These are phyloP conservation scores for Stichopus chloronotus DNA, from an alignment of 35 echinoderm and acorn worm genomes.

Conservation along the genomic window DNA sequence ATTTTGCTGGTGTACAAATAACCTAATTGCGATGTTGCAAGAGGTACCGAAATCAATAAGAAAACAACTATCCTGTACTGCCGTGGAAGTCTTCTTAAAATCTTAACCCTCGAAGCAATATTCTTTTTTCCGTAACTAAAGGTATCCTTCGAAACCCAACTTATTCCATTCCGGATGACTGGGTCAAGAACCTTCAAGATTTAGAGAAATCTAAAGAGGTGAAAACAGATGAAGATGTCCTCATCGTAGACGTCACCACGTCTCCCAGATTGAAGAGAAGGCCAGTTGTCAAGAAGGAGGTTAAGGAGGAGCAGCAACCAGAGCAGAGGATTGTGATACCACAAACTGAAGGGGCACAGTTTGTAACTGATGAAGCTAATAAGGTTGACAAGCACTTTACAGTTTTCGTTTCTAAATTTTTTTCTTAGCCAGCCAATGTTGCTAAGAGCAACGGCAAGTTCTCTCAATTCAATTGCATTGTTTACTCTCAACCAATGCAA, in stretches of 20 bases:
- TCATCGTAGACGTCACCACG: slow-evolving; percentile 60
- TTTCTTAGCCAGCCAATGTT: neutral
- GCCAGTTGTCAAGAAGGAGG: slow-evolving; percentile 60
- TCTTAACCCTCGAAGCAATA: too few relatives aligned
- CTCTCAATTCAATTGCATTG: neutral
- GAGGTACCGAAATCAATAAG: too few relatives aligned
- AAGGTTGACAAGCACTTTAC: slow-evolving; percentile 44
- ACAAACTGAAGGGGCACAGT: slow-evolving; percentile 66
- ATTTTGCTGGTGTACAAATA: too few relatives aligned
- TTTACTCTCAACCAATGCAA: too few relatives aligned
- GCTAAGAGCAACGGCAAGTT: neutral
- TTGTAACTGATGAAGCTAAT: slow-evolving; percentile 67
- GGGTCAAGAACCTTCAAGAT: slow-evolving; percentile 27
- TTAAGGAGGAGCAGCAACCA: neutral
- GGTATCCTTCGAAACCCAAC: slow-evolving; percentile 60
- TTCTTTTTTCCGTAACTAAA: neutral
- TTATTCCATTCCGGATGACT: slow-evolving; percentile 62
- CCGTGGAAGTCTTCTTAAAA: too few relatives aligned
- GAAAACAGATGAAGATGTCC: slow-evolving; percentile 51
- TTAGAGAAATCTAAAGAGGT: neutral
- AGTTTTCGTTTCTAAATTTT: too few relatives aligned
- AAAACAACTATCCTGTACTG: too few relatives aligned
- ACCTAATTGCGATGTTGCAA: too few relatives aligned
- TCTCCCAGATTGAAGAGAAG: neutral
- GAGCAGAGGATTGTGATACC: slow-evolving; percentile 69